Conservation (phyloP, 2,888 invertebrate species). For the Cheiracanthium punctorium region DNA sequence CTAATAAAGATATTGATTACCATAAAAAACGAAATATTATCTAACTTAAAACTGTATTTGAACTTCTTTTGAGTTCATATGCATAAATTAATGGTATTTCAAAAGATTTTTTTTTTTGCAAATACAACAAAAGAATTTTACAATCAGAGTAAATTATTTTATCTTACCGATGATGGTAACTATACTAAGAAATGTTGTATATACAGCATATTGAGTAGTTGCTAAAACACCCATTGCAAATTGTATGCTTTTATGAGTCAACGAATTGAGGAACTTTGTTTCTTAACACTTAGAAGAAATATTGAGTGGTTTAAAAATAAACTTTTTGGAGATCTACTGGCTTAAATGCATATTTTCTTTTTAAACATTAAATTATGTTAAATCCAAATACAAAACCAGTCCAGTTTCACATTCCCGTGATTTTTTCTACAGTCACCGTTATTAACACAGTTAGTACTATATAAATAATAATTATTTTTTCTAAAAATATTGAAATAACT, state of each 20-base stretch:
- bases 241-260: background rate
- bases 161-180: conserved; percentile 62
- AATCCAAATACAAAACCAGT: background rate
- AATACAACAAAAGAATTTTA: background rate
- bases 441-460: too few relatives aligned
- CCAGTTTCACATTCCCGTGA: background rate
- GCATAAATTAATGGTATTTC: background rate
- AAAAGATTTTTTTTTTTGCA: background rate
- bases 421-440: background rate
- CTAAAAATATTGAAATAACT: too few relatives aligned
- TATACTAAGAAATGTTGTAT: conserved; percentile 61
- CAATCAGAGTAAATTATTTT: background rate
- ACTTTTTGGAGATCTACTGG: too few relatives aligned
- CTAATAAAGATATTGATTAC: too few relatives aligned
- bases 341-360: background rate
- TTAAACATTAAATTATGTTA: background rate
- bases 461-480: too few relatives aligned
- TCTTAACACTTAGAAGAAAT: background rate
- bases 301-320: too few relatives aligned
- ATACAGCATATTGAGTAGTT: conserved; percentile 70
- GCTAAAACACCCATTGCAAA: conserved; percentile 70
- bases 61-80: background rate
- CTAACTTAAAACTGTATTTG: background rate
- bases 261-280: background rate
- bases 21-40: background rate